Percentiles rank a stretch among this genome's conserved stretches.
Evolutionary conservation across 2,797 vertebrate genomes (phyloP).

Genomic region (Myotis myotis): DNA sequence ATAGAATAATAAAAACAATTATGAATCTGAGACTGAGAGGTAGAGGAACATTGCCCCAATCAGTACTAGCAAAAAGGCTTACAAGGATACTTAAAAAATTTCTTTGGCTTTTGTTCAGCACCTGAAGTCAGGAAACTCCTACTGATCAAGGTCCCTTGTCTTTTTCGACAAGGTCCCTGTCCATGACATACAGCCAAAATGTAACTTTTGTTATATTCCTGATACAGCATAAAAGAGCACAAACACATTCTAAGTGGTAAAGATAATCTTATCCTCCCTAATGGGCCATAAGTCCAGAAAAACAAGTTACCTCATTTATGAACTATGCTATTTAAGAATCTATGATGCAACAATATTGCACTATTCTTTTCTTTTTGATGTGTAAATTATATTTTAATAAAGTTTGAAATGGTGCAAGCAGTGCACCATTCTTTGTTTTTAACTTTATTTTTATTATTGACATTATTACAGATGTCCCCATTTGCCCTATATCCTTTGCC

Average conservation of each 20-base stretch:
- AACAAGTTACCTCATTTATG: slow-evolving; percentile 54
- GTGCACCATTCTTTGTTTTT: not conserved
- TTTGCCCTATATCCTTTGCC: not conserved
- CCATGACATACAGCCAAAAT: not conserved
- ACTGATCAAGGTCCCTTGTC: not conserved
- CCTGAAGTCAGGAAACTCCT: slow-evolving; percentile 17
- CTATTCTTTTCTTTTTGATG: not conserved
- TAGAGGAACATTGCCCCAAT: not conserved
- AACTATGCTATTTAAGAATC: slow-evolving; percentile 47
- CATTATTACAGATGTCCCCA: not conserved
- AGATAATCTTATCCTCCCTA: not conserved
- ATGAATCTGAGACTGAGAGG: slow-evolving; percentile 28
- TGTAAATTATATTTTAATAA: not conserved
- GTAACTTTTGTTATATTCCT: slow-evolving; percentile 12
- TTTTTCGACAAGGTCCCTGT: not conserved
- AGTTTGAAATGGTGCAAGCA: not conserved
- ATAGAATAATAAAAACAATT: slow-evolving; percentile 31
- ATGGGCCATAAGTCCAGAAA: slow-evolving; percentile 29
- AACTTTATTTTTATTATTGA: not conserved
- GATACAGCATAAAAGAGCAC: slow-evolving; percentile 3
- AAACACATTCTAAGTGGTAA: slow-evolving; percentile 40
- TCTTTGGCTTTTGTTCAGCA: slow-evolving; percentile 47
- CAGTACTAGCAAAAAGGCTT: slow-evolving; percentile 4
- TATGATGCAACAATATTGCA: not conserved
- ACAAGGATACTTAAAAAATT: slow-evolving; percentile 33